Evolutionary conservation across 2,113 vertebrate species (phyloP).

Genomic region (Ictalurus punctatus): DNA sequence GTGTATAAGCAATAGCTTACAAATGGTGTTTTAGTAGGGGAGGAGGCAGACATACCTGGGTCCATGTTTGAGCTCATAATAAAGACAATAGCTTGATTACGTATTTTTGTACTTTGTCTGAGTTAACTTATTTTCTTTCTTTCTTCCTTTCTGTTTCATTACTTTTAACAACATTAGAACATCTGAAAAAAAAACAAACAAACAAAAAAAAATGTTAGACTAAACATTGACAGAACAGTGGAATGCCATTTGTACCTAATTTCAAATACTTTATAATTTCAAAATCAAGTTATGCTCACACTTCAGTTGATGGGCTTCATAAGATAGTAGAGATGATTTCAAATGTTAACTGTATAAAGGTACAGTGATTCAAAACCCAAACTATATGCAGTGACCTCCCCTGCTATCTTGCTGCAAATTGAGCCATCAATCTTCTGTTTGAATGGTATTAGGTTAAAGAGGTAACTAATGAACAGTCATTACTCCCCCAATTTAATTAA

Average conservation of each 20-base stretch:
- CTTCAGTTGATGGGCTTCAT: background rate
- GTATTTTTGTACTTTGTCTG: background rate
- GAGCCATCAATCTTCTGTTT: constrained; percentile 54
- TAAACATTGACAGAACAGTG: background rate
- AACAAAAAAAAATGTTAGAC: constrained; percentile 16
- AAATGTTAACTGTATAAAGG: constrained; percentile 11
- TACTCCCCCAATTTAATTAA: constrained; percentile 51
- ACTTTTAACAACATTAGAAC: background rate
- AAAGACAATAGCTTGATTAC: constrained; percentile 40
- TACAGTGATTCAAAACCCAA: constrained; percentile 37
- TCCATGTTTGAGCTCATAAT: constrained; percentile 46
- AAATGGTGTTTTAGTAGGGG: constrained; percentile 32
- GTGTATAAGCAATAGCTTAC: constrained; percentile 49
- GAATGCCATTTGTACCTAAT: background rate
- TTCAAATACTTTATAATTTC: background rate
- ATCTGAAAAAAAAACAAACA: constrained; percentile 11
- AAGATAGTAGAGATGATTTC: background rate
- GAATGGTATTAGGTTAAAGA: constrained; percentile 50
- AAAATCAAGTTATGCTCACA: background rate
- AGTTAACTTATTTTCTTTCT: constrained; percentile 34
- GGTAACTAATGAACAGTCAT: constrained; percentile 45
- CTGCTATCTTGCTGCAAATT: constrained; percentile 49
- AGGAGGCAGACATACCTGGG: constrained; percentile 42
- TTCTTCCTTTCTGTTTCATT: background rate
- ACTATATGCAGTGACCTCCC: constrained; percentile 37